A percentile compares a stretch with the other conserved stretches of the same genome.
Conservation (phyloP, 2,888 invertebrate species). For the Drosophila merina region DNA sequence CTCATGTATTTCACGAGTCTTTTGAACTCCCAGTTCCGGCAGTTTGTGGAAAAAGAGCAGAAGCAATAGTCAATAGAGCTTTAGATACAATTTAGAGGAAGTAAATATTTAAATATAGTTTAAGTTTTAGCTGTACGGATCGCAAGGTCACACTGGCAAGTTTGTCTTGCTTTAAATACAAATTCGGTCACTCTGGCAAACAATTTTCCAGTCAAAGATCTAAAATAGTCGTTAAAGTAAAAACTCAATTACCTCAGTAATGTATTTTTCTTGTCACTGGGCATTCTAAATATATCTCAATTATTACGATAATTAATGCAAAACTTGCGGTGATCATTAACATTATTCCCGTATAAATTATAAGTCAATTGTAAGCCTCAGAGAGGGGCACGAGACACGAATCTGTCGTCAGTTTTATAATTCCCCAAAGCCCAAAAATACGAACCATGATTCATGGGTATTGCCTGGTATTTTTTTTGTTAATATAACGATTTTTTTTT, state of each 20-base stretch:
- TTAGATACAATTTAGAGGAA: constrained; percentile 8
- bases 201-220: not conserved
- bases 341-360: constrained; percentile 3
- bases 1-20: constrained; percentile 59
- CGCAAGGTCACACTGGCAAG: not conserved
- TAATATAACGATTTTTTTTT: not conserved
- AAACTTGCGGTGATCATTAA: not conserved
- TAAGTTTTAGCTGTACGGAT: not conserved
- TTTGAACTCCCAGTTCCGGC: constrained; percentile 32
- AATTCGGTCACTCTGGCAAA: not conserved
- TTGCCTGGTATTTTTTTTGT: not conserved
- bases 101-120: not conserved
- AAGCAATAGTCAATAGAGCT: constrained; percentile 4
- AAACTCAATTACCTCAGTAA: constrained; percentile 5
- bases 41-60: constrained; percentile 53
- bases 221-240: not conserved
- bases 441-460: not conserved
- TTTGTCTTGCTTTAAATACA: not conserved
- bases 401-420: not conserved
- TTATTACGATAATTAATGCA: constrained; percentile 4
- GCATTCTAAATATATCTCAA: constrained; percentile 3
- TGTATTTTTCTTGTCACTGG: not conserved
- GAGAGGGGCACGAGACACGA: not conserved
- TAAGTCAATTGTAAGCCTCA: not conserved
- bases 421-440: not conserved